phyloP scores from a whole-genome alignment of 2,113 vertebrate species.

The Promerops cafer region DNA sequence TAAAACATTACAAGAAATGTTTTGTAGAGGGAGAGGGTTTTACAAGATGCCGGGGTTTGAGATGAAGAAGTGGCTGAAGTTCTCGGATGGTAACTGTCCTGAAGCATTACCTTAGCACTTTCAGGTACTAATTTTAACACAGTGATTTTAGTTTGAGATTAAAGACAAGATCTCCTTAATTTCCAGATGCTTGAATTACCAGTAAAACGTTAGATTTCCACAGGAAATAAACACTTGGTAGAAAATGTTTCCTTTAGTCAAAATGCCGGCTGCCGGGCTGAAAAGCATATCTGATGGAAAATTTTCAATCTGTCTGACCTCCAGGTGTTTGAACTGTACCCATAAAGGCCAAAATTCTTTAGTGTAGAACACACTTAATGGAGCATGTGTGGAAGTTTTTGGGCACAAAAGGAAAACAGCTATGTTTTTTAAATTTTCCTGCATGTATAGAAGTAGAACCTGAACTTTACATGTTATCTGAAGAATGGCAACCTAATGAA shows the following conservation, averaged over 20 bases:
- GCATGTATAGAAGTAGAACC: not conserved
- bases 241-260: constrained; percentile 39
- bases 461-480: not conserved
- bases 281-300: constrained; percentile 27
- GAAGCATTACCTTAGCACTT: not conserved
- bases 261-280: not conserved
- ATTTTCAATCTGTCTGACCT: not conserved
- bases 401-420: not conserved
- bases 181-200: not conserved
- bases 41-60: not conserved
- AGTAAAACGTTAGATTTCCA: constrained; percentile 17
- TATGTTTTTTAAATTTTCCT: not conserved
- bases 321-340: constrained; percentile 6
- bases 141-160: not conserved
- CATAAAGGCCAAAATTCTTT: not conserved
- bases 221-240: constrained; percentile 50
- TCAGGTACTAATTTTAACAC: not conserved
- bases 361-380: not conserved
- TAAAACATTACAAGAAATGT: not conserved
- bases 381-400: not conserved
- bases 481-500: not conserved
- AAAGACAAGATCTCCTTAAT: not conserved
- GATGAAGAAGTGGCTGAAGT: not conserved
- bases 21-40: not conserved
- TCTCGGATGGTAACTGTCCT: not conserved